A percentile compares a stretch with the other conserved stretches of the same genome.
These are phyloP conservation scores for Diarsia brunnea DNA, from an alignment of 2,888 invertebrate species.

Conservation along the genomic window DNA sequence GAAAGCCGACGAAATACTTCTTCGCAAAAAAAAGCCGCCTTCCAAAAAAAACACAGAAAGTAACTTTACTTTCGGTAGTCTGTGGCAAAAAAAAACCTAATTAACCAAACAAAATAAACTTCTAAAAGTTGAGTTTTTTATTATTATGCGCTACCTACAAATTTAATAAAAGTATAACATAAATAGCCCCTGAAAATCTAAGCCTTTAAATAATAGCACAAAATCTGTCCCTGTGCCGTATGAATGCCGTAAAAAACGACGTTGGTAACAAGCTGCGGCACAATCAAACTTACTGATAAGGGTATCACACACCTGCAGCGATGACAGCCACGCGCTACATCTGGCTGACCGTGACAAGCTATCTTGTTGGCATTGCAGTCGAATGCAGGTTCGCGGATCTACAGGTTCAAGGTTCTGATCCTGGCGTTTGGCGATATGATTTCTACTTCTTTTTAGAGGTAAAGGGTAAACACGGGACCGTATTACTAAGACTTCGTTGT, in stretches of 20 bases:
- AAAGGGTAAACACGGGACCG: no score
- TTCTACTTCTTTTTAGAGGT: neutral
- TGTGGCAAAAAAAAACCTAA: no score
- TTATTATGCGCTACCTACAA: no score
- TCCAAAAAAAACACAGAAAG: no score
- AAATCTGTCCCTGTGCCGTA: conserved; percentile 68
- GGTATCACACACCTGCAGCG: conserved; percentile 69
- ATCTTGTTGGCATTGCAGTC: neutral
- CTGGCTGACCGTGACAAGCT: conserved; percentile 15
- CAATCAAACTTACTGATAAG: conserved; percentile 62
- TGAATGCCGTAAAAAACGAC: conserved; percentile 78
- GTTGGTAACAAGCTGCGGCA: conserved; percentile 67
- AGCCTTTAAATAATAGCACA: neutral
- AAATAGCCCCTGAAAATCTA: neutral
- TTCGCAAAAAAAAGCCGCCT: no score
- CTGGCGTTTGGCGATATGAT: neutral
- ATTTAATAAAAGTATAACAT: no score
- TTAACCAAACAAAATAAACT: no score
- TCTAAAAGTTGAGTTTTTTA: no score
- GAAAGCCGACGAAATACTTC: no score
- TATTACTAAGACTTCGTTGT: no score
- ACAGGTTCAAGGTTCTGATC: neutral
- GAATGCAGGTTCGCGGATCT: neutral
- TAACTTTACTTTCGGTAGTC: no score
- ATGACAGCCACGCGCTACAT: conserved; percentile 28